Evolutionary conservation across 2,113 vertebrate genomes (phyloP).

Genomic region (Petromus typicus): DNA sequence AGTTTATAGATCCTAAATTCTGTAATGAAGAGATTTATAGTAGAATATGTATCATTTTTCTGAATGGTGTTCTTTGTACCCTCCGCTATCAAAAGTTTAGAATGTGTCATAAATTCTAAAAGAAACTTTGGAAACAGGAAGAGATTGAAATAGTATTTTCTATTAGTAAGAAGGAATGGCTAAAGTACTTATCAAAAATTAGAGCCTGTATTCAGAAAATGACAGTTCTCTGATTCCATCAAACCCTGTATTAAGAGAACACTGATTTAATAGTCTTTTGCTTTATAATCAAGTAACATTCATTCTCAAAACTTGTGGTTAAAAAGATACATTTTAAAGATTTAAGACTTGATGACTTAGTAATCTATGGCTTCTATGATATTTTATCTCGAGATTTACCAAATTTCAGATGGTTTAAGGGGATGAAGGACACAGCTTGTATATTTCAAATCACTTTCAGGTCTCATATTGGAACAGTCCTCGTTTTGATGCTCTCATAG

Average conservation of each 20-base stretch:
- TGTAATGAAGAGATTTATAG: neutral
- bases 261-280: constrained; percentile 8
- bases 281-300: neutral
- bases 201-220: neutral
- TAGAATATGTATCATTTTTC: neutral
- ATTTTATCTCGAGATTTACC: neutral
- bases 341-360: neutral
- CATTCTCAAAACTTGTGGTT: neutral
- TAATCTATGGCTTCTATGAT: neutral
- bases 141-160: neutral
- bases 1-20: neutral
- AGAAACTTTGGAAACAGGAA: neutral
- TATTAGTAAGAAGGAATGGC: neutral
- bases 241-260: neutral
- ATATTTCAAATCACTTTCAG: neutral
- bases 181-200: neutral
- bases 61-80: neutral
- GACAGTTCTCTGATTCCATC: neutral
- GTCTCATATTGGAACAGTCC: neutral
- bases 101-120: neutral
- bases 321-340: neutral
- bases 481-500: no score
- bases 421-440: neutral
- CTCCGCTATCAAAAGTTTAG: neutral
- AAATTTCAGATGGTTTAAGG: neutral